These are phyloP conservation scores for Dicaeum eximium DNA, from an alignment of 2,113 vertebrate species.

Conservation along the genomic window DNA sequence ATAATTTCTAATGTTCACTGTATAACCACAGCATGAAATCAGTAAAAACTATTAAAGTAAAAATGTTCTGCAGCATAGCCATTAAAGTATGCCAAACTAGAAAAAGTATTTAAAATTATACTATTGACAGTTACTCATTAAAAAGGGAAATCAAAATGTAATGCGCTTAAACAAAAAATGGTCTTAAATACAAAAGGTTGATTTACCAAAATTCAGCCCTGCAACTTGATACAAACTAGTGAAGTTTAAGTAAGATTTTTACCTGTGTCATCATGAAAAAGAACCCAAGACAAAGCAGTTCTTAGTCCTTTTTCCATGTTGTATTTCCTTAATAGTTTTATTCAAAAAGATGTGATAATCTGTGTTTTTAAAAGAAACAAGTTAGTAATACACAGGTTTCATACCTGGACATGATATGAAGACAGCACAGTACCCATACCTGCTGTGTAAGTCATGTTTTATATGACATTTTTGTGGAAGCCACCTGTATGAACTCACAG, in stretches of 20 bases:
- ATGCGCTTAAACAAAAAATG: constrained; percentile 33
- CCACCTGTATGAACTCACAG: not conserved
- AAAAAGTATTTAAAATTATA: constrained; percentile 43
- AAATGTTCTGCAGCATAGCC: constrained; percentile 53
- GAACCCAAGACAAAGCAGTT: not conserved
- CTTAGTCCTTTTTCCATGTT: not conserved
- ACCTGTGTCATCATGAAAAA: not conserved
- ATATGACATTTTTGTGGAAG: not conserved
- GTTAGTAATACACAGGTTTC: not conserved
- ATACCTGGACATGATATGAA: not conserved
- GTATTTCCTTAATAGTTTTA: not conserved
- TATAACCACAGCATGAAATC: constrained; percentile 69
- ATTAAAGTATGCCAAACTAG: constrained; percentile 31
- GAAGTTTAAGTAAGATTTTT: not conserved
- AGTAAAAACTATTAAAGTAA: constrained; percentile 65
- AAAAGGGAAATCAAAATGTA: constrained; percentile 49
- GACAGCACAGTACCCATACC: not conserved
- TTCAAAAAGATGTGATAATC: not conserved
- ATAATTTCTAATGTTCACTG: constrained; percentile 72
- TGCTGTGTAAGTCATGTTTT: not conserved
- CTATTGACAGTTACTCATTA: constrained; percentile 41
- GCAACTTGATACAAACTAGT: not conserved
- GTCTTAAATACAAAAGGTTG: not conserved
- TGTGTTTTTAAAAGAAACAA: not conserved
- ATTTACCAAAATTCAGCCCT: not conserved